Base-by-base conservation (phyloP, 2,113 vertebrate species). In the Choloepus hoffmanni region DNA sequence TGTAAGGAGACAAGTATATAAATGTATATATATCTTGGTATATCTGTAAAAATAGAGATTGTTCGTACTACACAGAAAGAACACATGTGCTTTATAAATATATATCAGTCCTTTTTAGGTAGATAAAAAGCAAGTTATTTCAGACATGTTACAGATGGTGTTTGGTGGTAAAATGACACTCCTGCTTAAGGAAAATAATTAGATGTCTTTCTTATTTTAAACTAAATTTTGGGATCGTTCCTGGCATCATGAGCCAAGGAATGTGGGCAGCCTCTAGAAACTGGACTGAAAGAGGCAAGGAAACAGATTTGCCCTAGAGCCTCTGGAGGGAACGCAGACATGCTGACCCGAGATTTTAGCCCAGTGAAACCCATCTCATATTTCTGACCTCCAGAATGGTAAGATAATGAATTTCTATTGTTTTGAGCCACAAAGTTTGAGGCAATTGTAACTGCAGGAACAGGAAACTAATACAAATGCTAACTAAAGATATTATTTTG, bases 91-190 rank as follows among this genome's bases (percentile, higher is more conserved):
- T 55, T 73, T 12, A 72, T 77, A 77, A 92, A 60, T 2, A 30
- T 50, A 58, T 55, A 67, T 73, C 77, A 2, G 26, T 65, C 6
- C 89, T 94, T 63, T 26, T 53, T 73, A 65, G 5, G 14, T 55
- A 85, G 18, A 58, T 67, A n/a, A n/a, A 72, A 89, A 45, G 24
- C n/a, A 79, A 63, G 16, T 36, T 73, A 93, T 89, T 74, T 62
- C 33, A 73, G 0, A 82, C 19, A 43, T 58, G 6, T 81, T 48
- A 87, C 2, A 90, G 10, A 62, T 40, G 45, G 10, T 33, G 3
- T 90, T 83, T 83, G 13, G 26, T 79, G 36, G 16, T 77, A 97
- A 93, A 92, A 77, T 95, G 40, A 48, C 53, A 93, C 7, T 33
- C 2, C 2, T 53, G 6, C 5, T 43, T 87, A 48, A 93, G 84